Conservation (phyloP, 2,888 invertebrate species). For the Parnassius apollo region DNA sequence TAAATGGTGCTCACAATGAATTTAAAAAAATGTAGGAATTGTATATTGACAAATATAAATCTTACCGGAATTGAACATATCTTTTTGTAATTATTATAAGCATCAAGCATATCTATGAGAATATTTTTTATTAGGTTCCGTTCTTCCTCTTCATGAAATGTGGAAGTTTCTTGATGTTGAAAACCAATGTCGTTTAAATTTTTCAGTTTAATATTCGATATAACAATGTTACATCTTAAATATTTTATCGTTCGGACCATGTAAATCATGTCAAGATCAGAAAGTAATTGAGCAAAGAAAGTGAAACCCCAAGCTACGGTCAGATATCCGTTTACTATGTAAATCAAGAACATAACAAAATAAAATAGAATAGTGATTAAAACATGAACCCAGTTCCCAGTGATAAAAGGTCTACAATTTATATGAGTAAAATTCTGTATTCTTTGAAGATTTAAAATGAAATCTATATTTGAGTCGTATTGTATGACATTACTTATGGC, state of each 20-base stretch:
- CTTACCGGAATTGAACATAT: constrained; percentile 11
- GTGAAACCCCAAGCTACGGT: neutral
- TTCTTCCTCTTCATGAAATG: neutral
- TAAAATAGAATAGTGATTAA: neutral
- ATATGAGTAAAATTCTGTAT: neutral
- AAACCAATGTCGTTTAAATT: neutral
- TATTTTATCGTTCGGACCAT: constrained; percentile 5
- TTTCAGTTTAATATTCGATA: constrained; percentile 4
- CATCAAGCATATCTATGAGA: constrained; percentile 5
- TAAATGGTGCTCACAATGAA: neutral
- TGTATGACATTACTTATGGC: neutral
- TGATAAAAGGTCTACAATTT: neutral
- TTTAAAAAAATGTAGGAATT: neutral
- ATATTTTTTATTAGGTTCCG: neutral
- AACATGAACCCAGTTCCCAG: constrained; percentile 4
- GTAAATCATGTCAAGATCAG: constrained; percentile 10
- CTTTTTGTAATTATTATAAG: neutral
- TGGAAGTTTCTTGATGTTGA: neutral
- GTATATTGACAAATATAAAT: neutral
- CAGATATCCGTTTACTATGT: neutral
- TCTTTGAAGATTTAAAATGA: constrained; percentile 3
- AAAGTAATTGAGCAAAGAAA: neutral
- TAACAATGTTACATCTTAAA: neutral
- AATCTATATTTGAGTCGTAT: neutral
- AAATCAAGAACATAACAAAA: neutral